Evolutionary conservation across 2,888 invertebrate species (phyloP), one percentile per base, ranked within the genome.

Genomic region (Cephus pulcher): DNA sequence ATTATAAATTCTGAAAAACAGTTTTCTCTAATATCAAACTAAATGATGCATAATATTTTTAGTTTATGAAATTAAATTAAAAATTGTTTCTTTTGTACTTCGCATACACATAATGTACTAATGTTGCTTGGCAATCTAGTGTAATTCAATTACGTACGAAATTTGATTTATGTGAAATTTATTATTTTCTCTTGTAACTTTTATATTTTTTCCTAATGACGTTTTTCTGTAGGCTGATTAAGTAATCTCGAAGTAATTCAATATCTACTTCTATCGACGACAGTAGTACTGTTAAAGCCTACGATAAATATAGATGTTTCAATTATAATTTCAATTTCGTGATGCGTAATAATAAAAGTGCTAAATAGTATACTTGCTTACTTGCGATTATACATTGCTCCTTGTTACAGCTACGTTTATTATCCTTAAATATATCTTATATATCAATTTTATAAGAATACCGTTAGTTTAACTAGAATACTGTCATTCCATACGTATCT

Each of bases 391-490:
- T 6, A 56, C 56, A 23, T 56, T 15, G 9, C 2, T 56, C 23
- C 23, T 23, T 23, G 56, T 56, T 56, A 23, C 23, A 56, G 23
- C 6, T 6, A 40, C 56, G 23, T 9, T 56, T 56, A 23, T 56
- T 56, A 56, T 56, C 40, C 40, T 56, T 56, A 23, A 9, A 9
- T 23, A 23, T 23, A 56, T 56, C n/a, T 4, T n/a, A 9, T 74
- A 34, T 75, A 15, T 34, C 3, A 71, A 69, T 33, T 76, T 85
- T 88, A 90, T 73, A 92, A 85, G 81, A 88, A 90, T 37, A 92
- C 89, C 3, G 88, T 90, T 40, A 92, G 85, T 82, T 92, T 92
- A 74, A 92, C 84, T 77, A 90, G 83, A 34, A 92, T 81, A 79
- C 84, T 85, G 78, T 91, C 90, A 73, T 90, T 86, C 85, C 87